Conservation (phyloP, 2,113 vertebrate genomes). For the Perca fluviatilis region DNA sequence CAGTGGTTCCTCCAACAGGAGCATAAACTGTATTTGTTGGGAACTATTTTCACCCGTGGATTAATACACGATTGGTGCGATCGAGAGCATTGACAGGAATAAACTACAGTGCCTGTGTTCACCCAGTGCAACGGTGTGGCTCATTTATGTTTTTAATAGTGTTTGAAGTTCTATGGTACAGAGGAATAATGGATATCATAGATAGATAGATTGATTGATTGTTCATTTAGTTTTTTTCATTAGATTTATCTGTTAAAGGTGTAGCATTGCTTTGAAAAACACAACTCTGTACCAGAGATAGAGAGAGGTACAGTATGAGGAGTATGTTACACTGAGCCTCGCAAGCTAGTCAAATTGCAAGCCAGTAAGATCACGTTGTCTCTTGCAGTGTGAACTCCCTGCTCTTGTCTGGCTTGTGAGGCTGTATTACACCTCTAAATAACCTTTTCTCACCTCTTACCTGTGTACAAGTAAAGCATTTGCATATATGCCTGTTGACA, state of each 20-base stretch:
- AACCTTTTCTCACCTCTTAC: background rate
- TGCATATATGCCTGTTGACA: conserved; percentile 33
- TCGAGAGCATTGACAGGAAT: background rate
- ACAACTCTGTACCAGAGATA: background rate
- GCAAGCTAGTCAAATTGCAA: background rate
- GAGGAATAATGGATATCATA: background rate
- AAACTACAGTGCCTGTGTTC: background rate
- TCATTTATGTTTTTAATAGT: background rate
- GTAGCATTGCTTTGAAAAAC: background rate
- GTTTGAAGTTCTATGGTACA: background rate
- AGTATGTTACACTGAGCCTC: background rate
- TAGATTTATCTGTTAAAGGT: conserved; percentile 3
- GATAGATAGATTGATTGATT: background rate
- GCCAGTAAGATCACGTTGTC: background rate
- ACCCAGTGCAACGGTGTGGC: background rate
- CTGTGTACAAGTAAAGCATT: conserved; percentile 8
- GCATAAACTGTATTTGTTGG: background rate
- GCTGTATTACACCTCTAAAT: background rate
- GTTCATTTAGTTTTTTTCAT: conserved; percentile 23
- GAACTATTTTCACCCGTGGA: background rate
- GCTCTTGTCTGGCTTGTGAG: conserved; percentile 24
- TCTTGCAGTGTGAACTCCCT: conserved; percentile 2
- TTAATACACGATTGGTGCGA: background rate
- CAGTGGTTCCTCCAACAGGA: background rate
- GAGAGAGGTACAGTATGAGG: background rate